Evolutionary conservation across 1,140 invertebrate genomes (phyloP), one percentile per base, ranked within the genome.

Genomic region (Drosophila bocki): DNA sequence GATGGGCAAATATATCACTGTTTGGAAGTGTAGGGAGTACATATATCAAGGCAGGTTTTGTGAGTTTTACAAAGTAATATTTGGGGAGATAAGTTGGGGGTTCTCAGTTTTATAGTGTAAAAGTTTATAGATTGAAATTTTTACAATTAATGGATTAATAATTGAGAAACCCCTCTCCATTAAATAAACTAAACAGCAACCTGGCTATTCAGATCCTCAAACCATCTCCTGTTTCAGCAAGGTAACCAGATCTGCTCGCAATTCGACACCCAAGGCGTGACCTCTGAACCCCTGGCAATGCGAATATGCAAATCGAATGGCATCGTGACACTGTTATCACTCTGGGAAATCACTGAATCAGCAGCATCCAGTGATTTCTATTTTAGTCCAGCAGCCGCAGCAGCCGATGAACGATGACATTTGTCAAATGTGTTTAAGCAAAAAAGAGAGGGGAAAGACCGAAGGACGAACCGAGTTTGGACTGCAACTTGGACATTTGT

Each of bases 401-500:
- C 63, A 70, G 63, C 67, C 65, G 63, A 68, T 56, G 67, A 59
- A 80, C 57, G 57, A 78, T 74, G 80, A 48, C 70, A 85, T 78
- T 81, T 81, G 45, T 80, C 81, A 76, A 83, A 83, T 83, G 80
- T 63, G 80, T 72, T 72, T 72, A 33, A 32, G 11, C 29, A 60
- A 59, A 59, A 50, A 59, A 65, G 39, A 15, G 47, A 12, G n/a
- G 42, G 51, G 9, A 33, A 32, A 19, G 26, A n/a, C 44, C 22
- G 9, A 17, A 44, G 41, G 26, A 42, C 44, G 67, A 41, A 39
- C 3, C 33, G 17, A 42, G 45, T 32, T 13, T 26, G 47, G 70
- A 75, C 77, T 70, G 72, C 74, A 85, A 60, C 82, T 82, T 70
- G 79, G 69, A 86, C 75, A 87, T 86, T 86, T 87, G 79, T 87